phyloP scores from a whole-genome alignment of 2,797 vertebrate species.

The Sebastes hopkinsi region DNA sequence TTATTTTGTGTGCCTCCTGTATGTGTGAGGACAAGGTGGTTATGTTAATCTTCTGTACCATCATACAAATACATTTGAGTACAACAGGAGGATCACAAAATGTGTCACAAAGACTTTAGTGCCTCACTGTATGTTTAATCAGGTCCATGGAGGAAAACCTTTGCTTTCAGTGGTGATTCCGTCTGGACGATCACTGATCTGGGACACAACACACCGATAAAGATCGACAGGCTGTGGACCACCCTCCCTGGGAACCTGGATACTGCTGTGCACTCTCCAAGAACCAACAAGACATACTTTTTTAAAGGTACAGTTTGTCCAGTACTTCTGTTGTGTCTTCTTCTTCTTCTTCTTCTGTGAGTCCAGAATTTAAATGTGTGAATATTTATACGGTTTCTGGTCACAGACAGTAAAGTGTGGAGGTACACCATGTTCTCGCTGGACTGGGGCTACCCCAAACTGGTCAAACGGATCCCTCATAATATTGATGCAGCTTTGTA shows the following conservation, averaged over 20 bases:
- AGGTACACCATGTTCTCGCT: constrained; percentile 82
- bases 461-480: constrained; percentile 79
- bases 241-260: constrained; percentile 86
- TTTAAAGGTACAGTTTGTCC: constrained; percentile 85
- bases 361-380: not conserved
- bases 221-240: constrained; percentile 83
- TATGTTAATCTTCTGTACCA: not conserved
- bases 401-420: constrained; percentile 86
- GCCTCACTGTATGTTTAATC: not conserved
- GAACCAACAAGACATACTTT: constrained; percentile 89
- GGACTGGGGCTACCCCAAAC: constrained; percentile 87
- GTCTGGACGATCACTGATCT: constrained; percentile 89
- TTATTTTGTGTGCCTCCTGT: not conserved
- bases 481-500: constrained; percentile 88
- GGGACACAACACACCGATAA: constrained; percentile 83
- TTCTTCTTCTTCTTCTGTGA: not conserved
- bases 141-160: constrained; percentile 89
- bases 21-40: not conserved
- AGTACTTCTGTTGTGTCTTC: not conserved
- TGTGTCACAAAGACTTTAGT: not conserved
- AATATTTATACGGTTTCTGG: constrained; percentile 17
- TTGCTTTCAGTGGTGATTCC: constrained; percentile 89
- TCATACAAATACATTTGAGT: not conserved
- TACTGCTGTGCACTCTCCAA: constrained; percentile 87
- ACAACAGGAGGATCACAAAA: not conserved